Evolutionary conservation across 2,888 invertebrate genomes (phyloP).

Genomic region (Arge pagana): DNA sequence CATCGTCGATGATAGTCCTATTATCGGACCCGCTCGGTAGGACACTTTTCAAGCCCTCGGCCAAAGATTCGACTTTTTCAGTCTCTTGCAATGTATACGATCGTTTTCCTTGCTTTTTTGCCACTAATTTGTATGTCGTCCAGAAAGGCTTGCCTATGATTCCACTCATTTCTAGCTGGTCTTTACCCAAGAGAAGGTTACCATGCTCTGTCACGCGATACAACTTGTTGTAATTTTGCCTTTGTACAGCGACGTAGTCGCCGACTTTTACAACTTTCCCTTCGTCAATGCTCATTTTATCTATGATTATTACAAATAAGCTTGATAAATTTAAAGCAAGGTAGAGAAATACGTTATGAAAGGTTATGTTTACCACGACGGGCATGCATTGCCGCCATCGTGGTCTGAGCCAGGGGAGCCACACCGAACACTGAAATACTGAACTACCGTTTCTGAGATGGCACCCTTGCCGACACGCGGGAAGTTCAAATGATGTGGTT

Average conservation of each 20-base stretch:
- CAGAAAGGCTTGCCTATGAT: slow-evolving; percentile 73
- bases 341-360: too few species aligned
- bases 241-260: slow-evolving; percentile 76
- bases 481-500: too few species aligned
- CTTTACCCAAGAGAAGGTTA: slow-evolving; percentile 70
- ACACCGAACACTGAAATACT: too few species aligned
- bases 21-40: slow-evolving; percentile 77
- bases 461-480: too few species aligned
- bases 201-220: slow-evolving; percentile 72
- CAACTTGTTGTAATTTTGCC: slow-evolving; percentile 77
- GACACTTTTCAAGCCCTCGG: slow-evolving; percentile 67
- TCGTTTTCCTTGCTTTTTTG: slow-evolving; percentile 62
- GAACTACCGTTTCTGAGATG: too few species aligned
- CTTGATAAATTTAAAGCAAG: too few species aligned
- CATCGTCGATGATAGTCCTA: slow-evolving; percentile 78
- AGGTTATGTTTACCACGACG: too few species aligned
- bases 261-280: slow-evolving; percentile 66
- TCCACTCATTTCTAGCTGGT: slow-evolving; percentile 69
- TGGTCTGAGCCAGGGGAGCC: too few species aligned
- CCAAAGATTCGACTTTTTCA: slow-evolving; percentile 63
- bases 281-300: slow-evolving; percentile 9
- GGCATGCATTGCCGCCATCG: too few species aligned
- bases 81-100: slow-evolving; percentile 63
- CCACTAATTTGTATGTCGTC: slow-evolving; percentile 77
- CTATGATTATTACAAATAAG: too few species aligned